Evolutionary conservation across 2,113 vertebrate genomes (phyloP), one percentile per base, ranked within the genome.

Genomic region (Prunella fulvescens): DNA sequence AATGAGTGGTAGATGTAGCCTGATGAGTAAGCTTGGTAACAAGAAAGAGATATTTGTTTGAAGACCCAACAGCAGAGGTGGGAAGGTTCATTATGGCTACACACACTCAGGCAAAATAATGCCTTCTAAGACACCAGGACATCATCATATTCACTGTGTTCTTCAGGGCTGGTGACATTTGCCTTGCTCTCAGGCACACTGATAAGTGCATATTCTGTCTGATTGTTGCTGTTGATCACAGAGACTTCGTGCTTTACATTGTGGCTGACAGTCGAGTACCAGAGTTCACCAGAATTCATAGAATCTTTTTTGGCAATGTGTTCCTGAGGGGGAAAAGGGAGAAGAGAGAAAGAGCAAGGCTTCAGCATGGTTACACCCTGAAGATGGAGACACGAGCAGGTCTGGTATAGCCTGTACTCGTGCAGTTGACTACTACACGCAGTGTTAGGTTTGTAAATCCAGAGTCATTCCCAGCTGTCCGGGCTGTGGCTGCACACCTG

Each of bases 121-220:
- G 39, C 13, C 39, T 80, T 62, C 69, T 92, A 94, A 28, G 45
- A 33, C 11, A 96, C 29, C 42, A 96, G 10, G 24, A 97, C 64
- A 42, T 92, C 81, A 37, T 98, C 97, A 20, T 98, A 98, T 12
- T 97, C 94, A 19, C n/a, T 37, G 2, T 81, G 53, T 17, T 98
- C 97, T 33, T 92, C 82, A 28, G 53, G 3, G 20, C 17, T 31
- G 58, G 29, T 0, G 3, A 33, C 6, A 22, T 44, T n/a, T 54
- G 29, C 8, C 48, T 87, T 83, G 16, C 12, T 51, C 37, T 90
- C 57, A 48, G 83, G 12, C 35, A 97, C 13, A 1, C 4, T 82
- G 66, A 98, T 18, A 39, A 95, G 3, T 2, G 91, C 62, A 4
- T 98, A 97, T 62, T 97, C 96, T 10, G 91, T 96, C 61, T 92